A percentile compares a stretch with the other conserved stretches of the same genome.
Evolutionary conservation across 2,113 vertebrate species (phyloP).

Genomic region (Leucosticte australis): DNA sequence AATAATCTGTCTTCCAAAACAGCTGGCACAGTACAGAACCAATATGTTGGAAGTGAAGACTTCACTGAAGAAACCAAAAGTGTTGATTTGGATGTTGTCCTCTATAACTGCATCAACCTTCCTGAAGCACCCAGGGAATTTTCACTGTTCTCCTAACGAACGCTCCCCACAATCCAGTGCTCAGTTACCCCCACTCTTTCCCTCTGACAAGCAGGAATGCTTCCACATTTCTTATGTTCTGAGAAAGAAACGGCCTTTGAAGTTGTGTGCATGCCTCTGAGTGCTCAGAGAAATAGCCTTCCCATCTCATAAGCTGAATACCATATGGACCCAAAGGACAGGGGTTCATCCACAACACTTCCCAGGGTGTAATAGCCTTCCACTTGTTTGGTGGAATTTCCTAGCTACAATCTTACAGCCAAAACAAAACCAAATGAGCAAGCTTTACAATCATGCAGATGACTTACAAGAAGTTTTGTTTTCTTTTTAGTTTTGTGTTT

Average conservation of each 20-base stretch:
- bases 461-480: background rate
- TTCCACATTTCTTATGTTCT: background rate
- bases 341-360: accelerated
- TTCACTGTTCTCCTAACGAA: background rate
- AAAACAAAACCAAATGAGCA: background rate
- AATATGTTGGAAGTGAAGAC: background rate
- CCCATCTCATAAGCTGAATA: background rate
- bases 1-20: background rate
- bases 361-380: background rate
- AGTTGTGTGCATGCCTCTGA: background rate
- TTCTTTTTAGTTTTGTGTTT: background rate
- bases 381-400: slow-evolving; percentile 47
- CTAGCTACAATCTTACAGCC: slow-evolving; percentile 13
- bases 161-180: background rate
- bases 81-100: background rate
- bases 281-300: background rate
- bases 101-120: background rate
- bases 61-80: background rate
- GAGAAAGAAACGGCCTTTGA: background rate
- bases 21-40: background rate
- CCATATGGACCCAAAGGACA: background rate
- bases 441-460: slow-evolving; percentile 56
- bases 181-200: background rate
- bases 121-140: background rate
- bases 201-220: background rate